These are phyloP conservation scores for Pangasius larnaudii DNA, from an alignment of 2,797 vertebrate species.

Conservation along the genomic window DNA sequence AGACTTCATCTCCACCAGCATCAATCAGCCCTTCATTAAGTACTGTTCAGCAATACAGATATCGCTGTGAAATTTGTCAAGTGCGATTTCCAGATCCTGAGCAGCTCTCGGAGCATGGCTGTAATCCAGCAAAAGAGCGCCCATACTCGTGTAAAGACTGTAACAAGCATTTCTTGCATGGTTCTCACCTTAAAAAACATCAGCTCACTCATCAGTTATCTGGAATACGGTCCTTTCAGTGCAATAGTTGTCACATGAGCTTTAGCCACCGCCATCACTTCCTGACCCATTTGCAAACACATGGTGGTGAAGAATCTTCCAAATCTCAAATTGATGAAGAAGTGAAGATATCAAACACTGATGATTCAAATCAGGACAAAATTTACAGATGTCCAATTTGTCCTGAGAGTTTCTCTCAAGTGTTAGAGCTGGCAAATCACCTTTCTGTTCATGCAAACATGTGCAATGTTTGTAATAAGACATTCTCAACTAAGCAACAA, in stretches of 20 bases:
- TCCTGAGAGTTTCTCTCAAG: conserved; percentile 65
- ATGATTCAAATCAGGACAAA: conserved; percentile 43
- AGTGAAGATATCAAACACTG: background rate
- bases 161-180: conserved; percentile 75
- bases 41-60: conserved; percentile 65
- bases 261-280: conserved; percentile 68
- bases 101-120: conserved; percentile 78
- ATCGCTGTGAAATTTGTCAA: conserved; percentile 74
- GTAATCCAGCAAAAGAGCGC: conserved; percentile 70
- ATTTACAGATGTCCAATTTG: conserved; percentile 76
- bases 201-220: conserved; percentile 65
- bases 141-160: conserved; percentile 74
- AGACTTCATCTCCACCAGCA: conserved; percentile 29
- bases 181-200: conserved; percentile 79
- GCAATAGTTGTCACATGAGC: conserved; percentile 71
- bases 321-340: conserved; percentile 22
- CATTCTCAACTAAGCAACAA: conserved; percentile 59
- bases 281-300: conserved; percentile 71
- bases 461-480: conserved; percentile 69
- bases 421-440: conserved; percentile 70
- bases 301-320: conserved; percentile 53
- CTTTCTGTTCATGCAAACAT: conserved; percentile 69
- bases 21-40: background rate
- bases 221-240: conserved; percentile 65
- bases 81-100: conserved; percentile 73